A percentile compares a stretch with the other conserved stretches of the same genome.
phyloP scores from a whole-genome alignment of 2,113 vertebrate species.

The Daboia siamensis region DNA sequence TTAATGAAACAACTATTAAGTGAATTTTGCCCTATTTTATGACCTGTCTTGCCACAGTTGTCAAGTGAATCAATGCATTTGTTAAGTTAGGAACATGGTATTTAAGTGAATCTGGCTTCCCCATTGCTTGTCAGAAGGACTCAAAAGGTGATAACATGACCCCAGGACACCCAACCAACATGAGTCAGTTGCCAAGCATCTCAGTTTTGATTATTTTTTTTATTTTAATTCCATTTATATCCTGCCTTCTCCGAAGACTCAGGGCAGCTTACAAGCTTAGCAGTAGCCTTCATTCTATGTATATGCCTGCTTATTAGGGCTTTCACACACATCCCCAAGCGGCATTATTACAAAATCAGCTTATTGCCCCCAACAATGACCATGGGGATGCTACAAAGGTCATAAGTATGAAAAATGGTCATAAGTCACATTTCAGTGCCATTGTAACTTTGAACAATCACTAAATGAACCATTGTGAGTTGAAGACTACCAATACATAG shows the following conservation, averaged over 20 bases:
- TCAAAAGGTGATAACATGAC: neutral
- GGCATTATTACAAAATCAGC: too few species aligned
- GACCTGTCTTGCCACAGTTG: neutral
- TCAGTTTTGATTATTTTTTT: neutral
- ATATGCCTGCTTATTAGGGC: too few species aligned
- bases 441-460: neutral
- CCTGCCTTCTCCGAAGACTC: too few species aligned
- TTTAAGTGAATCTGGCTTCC: neutral
- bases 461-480: neutral
- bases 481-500: neutral
- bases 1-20: neutral
- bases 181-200: neutral
- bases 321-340: too few species aligned
- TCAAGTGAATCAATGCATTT: neutral
- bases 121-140: neutral
- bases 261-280: too few species aligned
- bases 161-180: neutral
- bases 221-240: too few species aligned
- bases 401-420: neutral
- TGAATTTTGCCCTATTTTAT: neutral
- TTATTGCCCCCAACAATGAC: too few species aligned
- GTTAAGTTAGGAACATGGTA: neutral
- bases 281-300: too few species aligned
- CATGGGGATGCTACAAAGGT: neutral
- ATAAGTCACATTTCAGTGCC: neutral